These are phyloP conservation scores for Phenganax subtilis DNA, from an alignment of 92 coral and sea anemone species.

Conservation along the genomic window DNA sequence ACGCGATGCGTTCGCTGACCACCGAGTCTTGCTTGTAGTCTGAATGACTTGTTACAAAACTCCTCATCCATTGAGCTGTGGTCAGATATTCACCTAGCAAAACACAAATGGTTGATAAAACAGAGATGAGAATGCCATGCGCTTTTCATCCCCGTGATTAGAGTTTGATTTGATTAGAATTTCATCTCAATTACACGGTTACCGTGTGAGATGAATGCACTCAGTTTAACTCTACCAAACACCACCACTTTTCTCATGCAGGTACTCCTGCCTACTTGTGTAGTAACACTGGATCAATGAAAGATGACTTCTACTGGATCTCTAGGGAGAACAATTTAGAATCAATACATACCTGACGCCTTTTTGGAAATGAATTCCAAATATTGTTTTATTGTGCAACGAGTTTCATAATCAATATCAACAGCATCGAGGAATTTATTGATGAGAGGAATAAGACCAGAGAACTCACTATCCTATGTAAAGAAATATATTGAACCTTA, in stretches of 20 bases:
- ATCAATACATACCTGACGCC: constrained; percentile 68
- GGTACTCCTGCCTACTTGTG: too few relatives aligned
- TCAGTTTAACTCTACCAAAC: too few relatives aligned
- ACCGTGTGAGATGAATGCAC: too few relatives aligned
- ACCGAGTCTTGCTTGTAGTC: constrained; percentile 90
- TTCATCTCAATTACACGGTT: too few relatives aligned
- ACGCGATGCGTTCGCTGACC: constrained; percentile 70
- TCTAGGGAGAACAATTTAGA: background rate
- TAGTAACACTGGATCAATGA: too few relatives aligned
- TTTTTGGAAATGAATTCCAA: constrained; percentile 70
- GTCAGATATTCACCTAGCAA: constrained; percentile 85
- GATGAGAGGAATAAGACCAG: constrained; percentile 92
- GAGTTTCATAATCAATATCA: constrained; percentile 83
- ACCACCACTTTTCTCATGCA: too few relatives aligned
- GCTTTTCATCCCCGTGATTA: too few relatives aligned
- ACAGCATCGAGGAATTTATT: constrained; percentile 85
- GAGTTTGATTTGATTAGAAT: too few relatives aligned
- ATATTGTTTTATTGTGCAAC: constrained; percentile 87
- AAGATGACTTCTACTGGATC: too few relatives aligned
- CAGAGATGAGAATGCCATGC: background rate
- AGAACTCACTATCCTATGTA: constrained; percentile 78
- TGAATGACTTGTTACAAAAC: constrained; percentile 66
- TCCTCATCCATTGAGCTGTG: constrained; percentile 95
- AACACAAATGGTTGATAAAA: background rate
- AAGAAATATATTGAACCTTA: too few relatives aligned